These are phyloP conservation scores for Linnaemya tessellans DNA, from an alignment of 2,888 invertebrate species.

Conservation along the genomic window DNA sequence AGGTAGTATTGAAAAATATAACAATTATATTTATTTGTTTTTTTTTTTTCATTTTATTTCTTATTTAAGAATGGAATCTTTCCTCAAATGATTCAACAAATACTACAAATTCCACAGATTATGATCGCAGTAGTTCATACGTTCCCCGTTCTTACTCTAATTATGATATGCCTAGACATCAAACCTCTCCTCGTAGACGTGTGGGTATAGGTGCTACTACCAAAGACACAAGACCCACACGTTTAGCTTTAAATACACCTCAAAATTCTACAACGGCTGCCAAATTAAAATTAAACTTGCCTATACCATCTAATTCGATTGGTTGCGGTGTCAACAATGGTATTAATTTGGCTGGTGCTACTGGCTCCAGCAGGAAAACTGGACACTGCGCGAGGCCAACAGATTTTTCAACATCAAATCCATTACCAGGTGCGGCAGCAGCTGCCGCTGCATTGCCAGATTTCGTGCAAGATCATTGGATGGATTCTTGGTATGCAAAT, in stretches of 20 bases:
- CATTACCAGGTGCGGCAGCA: constrained; percentile 62
- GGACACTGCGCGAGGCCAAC: constrained; percentile 65
- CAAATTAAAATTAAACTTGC: constrained; percentile 79
- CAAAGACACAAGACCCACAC: constrained; percentile 75
- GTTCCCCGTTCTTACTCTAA: constrained; percentile 83
- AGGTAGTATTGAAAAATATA: constrained; percentile 39
- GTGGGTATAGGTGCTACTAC: constrained; percentile 60
- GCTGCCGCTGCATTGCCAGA: constrained; percentile 87
- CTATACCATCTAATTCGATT: constrained; percentile 74
- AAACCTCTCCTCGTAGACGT: constrained; percentile 73
- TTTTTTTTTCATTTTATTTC: constrained; percentile 14
- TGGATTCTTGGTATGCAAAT: constrained; percentile 86
- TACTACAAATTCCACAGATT: constrained; percentile 72
- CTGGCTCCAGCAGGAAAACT: constrained; percentile 60
- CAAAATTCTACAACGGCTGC: constrained; percentile 71
- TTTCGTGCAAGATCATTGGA: constrained; percentile 94
- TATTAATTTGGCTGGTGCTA: constrained; percentile 12
- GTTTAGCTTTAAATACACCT: constrained; percentile 76
- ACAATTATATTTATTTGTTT: neutral
- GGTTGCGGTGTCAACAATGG: constrained; percentile 25
- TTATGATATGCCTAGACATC: constrained; percentile 79
- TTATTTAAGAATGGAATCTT: constrained; percentile 64
- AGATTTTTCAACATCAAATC: constrained; percentile 72
- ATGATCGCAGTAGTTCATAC: constrained; percentile 75
- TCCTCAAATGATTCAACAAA: constrained; percentile 57